Percentiles rank a stretch among this genome's conserved stretches.
phyloP scores from a whole-genome alignment of 2,113 vertebrate genomes.

The Raphicerus campestris region DNA sequence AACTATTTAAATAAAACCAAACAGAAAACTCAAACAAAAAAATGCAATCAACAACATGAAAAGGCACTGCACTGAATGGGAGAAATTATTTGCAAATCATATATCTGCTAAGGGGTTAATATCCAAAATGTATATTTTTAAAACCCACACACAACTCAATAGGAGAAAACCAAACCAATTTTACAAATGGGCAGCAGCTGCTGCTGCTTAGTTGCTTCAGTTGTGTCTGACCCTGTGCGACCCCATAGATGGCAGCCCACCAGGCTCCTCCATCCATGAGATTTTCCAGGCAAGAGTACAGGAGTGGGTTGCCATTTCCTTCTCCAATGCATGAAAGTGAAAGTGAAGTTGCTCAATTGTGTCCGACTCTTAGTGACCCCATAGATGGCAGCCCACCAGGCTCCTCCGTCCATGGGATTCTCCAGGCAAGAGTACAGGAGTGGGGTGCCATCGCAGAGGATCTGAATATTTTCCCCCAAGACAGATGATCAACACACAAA shows the following conservation, averaged over 20 bases:
- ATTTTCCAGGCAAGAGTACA: neutral
- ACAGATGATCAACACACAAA: neutral
- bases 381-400: neutral
- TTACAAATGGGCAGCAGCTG: neutral
- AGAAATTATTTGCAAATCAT: neutral
- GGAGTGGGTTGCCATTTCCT: neutral
- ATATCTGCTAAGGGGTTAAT: neutral
- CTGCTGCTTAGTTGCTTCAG: neutral
- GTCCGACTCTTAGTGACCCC: accelerated
- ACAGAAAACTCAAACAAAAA: neutral
- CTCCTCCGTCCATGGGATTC: neutral
- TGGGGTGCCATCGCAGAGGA: neutral
- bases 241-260: neutral
- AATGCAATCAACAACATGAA: neutral
- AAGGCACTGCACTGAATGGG: neutral
- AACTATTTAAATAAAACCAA: slow-evolving; percentile 6
- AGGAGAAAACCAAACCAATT: neutral
- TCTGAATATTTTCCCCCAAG: neutral
- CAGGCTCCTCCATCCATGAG: neutral
- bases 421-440: neutral
- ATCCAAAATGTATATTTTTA: neutral
- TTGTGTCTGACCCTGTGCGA: neutral
- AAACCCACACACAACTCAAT: neutral
- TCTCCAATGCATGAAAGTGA: neutral
- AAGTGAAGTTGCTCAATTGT: neutral